Evolutionary conservation across 2,797 vertebrate species (phyloP).

Genomic region (Anguilla pacifica): DNA sequence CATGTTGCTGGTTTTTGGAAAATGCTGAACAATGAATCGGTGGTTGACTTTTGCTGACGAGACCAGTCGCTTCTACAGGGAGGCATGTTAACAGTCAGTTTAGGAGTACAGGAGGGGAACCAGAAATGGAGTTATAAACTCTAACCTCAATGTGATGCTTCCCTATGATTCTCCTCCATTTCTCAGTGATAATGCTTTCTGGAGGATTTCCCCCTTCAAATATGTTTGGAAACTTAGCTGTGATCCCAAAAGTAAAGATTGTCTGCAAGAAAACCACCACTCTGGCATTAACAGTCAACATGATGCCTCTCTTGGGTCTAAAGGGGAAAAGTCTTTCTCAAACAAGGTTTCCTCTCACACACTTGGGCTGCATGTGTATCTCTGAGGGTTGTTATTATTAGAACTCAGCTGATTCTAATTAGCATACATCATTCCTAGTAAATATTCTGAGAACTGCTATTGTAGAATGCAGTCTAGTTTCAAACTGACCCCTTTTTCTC

Average conservation of each 20-base stretch:
- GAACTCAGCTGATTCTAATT: slow-evolving; percentile 27
- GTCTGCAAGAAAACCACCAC: background rate
- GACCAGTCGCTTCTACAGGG: background rate
- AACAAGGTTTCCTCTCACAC: background rate
- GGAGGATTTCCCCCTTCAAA: background rate
- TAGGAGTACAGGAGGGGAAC: background rate
- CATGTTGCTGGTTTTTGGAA: background rate
- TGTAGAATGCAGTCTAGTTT: background rate
- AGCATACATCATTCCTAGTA: background rate
- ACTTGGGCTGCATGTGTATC: background rate
- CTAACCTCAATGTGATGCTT: background rate
- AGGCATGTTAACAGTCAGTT: background rate
- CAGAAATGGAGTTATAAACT: background rate
- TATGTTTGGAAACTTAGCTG: background rate
- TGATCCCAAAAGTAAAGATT: background rate
- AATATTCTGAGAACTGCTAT: background rate
- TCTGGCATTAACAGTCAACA: background rate
- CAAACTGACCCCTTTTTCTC: background rate
- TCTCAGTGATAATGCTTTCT: background rate
- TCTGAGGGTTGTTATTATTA: slow-evolving; percentile 19
- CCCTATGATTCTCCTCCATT: background rate
- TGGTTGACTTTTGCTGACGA: background rate
- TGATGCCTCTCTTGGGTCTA: background rate
- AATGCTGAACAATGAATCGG: background rate
- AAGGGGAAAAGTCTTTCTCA: background rate